Conservation (phyloP, 2,888 invertebrate genomes). For the Philhelius pedissequus region DNA sequence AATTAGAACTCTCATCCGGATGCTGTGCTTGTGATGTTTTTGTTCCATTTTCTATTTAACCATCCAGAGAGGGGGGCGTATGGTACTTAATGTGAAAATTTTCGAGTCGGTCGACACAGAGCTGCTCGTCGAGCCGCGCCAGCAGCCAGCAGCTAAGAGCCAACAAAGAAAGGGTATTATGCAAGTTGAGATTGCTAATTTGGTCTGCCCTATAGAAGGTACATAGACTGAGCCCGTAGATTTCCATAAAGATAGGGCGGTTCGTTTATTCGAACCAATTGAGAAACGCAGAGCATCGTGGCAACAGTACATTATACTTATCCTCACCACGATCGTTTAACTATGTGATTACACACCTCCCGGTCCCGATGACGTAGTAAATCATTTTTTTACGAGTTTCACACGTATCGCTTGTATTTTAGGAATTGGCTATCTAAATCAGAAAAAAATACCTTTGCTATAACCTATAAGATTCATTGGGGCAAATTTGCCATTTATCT, state of each 20-base stretch:
- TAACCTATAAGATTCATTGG: too few relatives aligned
- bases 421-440: not conserved
- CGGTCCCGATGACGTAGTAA: slow-evolving; percentile 16
- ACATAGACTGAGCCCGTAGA: not conserved
- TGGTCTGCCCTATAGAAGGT: slow-evolving; percentile 9
- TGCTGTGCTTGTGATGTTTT: not conserved
- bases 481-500: not conserved
- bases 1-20: slow-evolving; percentile 33
- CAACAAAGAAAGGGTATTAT: slow-evolving; percentile 4
- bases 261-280: slow-evolving; percentile 22
- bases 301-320: slow-evolving; percentile 21
- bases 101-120: not conserved
- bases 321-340: slow-evolving; percentile 6
- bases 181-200: slow-evolving; percentile 35
- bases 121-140: not conserved
- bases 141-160: not conserved
- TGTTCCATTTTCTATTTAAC: slow-evolving; percentile 5
- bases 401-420: slow-evolving; percentile 42
- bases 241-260: slow-evolving; percentile 32
- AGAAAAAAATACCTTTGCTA: not conserved
- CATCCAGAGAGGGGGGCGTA: slow-evolving; percentile 44
- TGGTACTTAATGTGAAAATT: slow-evolving; percentile 25
- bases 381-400: slow-evolving; percentile 61
- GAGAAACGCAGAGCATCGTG: slow-evolving; percentile 13
- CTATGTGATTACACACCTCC: slow-evolving; percentile 39